Percentiles rank a stretch among this genome's conserved stretches.
These are phyloP conservation scores for Aelia acuminata DNA, from an alignment of 2,888 invertebrate species.

Conservation along the genomic window DNA sequence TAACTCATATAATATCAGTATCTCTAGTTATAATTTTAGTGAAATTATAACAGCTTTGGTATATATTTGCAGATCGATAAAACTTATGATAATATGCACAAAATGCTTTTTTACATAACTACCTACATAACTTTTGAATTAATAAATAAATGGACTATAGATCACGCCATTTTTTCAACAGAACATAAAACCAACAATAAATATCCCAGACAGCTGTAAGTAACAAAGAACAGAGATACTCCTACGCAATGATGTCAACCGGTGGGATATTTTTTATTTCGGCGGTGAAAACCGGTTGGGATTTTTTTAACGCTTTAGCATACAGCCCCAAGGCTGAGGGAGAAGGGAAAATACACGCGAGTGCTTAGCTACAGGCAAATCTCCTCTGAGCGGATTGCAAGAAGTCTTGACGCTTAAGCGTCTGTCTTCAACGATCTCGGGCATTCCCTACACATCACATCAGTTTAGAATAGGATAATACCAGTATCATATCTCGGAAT, in stretches of 20 bases:
- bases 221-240: constrained; percentile 7
- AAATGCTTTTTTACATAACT: too few species aligned
- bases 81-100: too few species aligned
- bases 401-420: not conserved
- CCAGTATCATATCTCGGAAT: not conserved
- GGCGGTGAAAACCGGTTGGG: constrained; percentile 19
- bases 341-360: not conserved
- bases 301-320: constrained; percentile 43
- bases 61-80: too few species aligned
- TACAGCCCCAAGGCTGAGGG: constrained; percentile 24
- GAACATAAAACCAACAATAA: not conserved
- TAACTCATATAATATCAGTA: too few species aligned
- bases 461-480: not conserved
- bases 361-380: constrained; percentile 35
- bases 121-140: too few species aligned
- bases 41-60: too few species aligned
- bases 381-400: constrained; percentile 5
- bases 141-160: not conserved
- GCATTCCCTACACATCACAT: not conserved
- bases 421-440: constrained; percentile 14
- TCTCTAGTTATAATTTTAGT: too few species aligned
- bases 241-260: constrained; percentile 33
- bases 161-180: not conserved
- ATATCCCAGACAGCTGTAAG: not conserved
- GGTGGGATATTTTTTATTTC: constrained; percentile 29